These are phyloP conservation scores for Zaprionus ghesquierei DNA, from an alignment of 1,140 invertebrate species.

Conservation along the genomic window DNA sequence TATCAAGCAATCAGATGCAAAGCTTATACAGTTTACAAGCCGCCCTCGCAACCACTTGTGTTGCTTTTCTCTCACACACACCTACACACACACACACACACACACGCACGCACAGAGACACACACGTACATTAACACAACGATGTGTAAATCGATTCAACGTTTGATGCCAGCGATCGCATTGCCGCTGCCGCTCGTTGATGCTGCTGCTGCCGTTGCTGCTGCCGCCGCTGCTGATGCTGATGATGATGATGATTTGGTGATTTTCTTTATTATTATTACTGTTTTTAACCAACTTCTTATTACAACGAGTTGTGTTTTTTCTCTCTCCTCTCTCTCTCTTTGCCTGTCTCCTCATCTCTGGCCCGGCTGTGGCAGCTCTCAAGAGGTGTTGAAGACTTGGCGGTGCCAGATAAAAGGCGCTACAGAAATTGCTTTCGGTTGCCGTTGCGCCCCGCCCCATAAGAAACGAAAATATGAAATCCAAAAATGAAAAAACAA, in stretches of 20 bases:
- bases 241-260: slow-evolving; percentile 79
- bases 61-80: slow-evolving; percentile 33
- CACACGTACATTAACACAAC: slow-evolving; percentile 31
- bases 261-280: slow-evolving; percentile 81
- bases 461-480: slow-evolving; percentile 18
- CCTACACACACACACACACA: slow-evolving; percentile 7
- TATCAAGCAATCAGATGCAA: slow-evolving; percentile 3
- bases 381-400: slow-evolving; percentile 79
- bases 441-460: slow-evolving; percentile 41
- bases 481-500: no score
- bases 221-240: slow-evolving; percentile 40
- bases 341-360: slow-evolving; percentile 21
- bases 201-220: slow-evolving; percentile 24
- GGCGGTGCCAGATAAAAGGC: slow-evolving; percentile 80
- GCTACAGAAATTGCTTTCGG: slow-evolving; percentile 72
- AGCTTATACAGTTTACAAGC: slow-evolving; percentile 25
- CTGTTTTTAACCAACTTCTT: slow-evolving; percentile 81
- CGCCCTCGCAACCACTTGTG: slow-evolving; percentile 27
- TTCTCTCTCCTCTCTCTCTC: slow-evolving; percentile 23
- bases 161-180: slow-evolving; percentile 65
- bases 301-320: slow-evolving; percentile 71
- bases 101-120: not conserved
- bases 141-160: slow-evolving; percentile 78
- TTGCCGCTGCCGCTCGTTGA: slow-evolving; percentile 12
- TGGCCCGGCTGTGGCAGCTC: slow-evolving; percentile 43